Conservation (phyloP, 2,888 invertebrate genomes). For the Nowickia ferox region DNA sequence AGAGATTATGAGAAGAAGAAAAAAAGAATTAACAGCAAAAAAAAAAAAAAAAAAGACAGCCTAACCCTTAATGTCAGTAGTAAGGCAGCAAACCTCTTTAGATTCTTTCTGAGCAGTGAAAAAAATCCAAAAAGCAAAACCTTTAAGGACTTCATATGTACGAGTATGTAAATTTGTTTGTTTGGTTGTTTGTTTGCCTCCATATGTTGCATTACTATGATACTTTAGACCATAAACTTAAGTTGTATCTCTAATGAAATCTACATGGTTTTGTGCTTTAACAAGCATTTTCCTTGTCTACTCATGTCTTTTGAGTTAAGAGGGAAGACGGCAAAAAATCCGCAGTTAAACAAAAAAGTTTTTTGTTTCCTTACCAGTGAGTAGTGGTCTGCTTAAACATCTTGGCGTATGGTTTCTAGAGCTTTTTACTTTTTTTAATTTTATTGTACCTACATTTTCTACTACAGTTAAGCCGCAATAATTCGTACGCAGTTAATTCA, state of each 20-base stretch:
- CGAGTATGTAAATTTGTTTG: no score
- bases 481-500: no score
- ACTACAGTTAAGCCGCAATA: not conserved
- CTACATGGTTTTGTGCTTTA: constrained; percentile 81
- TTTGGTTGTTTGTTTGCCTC: constrained; percentile 9
- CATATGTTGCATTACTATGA: constrained; percentile 46
- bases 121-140: constrained; percentile 14
- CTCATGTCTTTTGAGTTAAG: constrained; percentile 76
- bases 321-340: constrained; percentile 35
- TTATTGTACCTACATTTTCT: not conserved
- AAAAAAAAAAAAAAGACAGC: not conserved
- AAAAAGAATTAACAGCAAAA: constrained; percentile 26
- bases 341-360: constrained; percentile 24
- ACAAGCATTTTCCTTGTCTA: constrained; percentile 81
- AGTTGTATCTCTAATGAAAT: constrained; percentile 81
- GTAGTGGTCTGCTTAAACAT: constrained; percentile 24
- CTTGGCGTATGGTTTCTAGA: constrained; percentile 45
- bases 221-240: constrained; percentile 70
- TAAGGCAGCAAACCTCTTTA: constrained; percentile 29
- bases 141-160: constrained; percentile 43
- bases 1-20: no score
- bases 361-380: constrained; percentile 36
- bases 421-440: constrained; percentile 1
- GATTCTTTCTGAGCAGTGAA: constrained; percentile 13
- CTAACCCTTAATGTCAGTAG: constrained; percentile 44